Conservation (phyloP, 2,888 invertebrate species). For the Spisula subtruncata region DNA sequence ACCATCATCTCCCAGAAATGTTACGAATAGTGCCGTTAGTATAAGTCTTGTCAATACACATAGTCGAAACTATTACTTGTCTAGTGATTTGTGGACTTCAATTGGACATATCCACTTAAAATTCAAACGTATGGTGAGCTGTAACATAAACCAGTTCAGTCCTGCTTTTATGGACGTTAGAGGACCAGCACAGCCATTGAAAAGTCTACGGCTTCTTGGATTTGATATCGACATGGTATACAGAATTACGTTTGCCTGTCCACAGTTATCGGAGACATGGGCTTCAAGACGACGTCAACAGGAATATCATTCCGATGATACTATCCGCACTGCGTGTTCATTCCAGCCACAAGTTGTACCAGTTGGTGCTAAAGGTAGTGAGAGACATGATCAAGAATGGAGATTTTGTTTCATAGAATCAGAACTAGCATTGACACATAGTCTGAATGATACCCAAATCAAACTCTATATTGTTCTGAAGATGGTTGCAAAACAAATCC, state of each 20-base stretch:
- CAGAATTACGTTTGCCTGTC: not conserved
- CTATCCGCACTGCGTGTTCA: not conserved
- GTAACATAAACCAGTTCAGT: not conserved
- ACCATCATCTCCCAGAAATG: not conserved
- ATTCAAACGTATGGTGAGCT: no score
- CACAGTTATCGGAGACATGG: constrained; percentile 2
- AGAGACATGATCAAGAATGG: constrained; percentile 29
- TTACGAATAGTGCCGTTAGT: not conserved
- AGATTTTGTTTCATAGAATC: constrained; percentile 32
- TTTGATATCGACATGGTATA: not conserved
- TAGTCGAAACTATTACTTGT: not conserved
- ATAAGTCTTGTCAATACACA: not conserved
- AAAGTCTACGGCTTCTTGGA: not conserved
- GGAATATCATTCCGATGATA: not conserved
- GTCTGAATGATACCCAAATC: constrained; percentile 29
- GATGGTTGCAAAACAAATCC: constrained; percentile 7
- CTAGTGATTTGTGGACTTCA: not conserved
- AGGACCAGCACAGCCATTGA: constrained; percentile 13
- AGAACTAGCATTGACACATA: constrained; percentile 21
- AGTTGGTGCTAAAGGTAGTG: constrained; percentile 30
- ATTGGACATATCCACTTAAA: no score
- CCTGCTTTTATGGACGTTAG: not conserved
- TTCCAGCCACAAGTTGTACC: constrained; percentile 4
- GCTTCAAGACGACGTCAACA: not conserved
- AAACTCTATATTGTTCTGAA: constrained; percentile 35